Conservation (phyloP, 2,888 invertebrate species). For the Nemoura dubitans region DNA sequence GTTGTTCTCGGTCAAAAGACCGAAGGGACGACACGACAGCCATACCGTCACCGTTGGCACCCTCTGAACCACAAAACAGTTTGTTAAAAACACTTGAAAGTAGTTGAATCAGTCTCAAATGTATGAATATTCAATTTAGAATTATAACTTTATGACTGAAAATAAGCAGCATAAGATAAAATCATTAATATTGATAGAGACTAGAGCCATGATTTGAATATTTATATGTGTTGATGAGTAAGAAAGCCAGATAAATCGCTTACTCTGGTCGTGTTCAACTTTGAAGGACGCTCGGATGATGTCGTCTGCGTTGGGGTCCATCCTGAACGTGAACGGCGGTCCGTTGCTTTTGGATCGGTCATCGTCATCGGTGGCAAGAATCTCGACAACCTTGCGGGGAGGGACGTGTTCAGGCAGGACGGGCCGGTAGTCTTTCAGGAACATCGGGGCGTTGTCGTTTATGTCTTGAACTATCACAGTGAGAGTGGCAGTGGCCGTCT, state of each 20-base stretch:
- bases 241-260: constrained; percentile 58
- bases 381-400: constrained; percentile 91
- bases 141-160: too few species aligned
- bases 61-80: constrained; percentile 68
- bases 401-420: constrained; percentile 93
- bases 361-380: constrained; percentile 92
- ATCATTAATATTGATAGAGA: too few species aligned
- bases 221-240: background rate
- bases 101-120: too few species aligned
- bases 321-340: constrained; percentile 93
- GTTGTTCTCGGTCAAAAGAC: constrained; percentile 94
- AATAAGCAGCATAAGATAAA: background rate
- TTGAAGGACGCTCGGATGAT: constrained; percentile 93
- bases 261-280: constrained; percentile 95
- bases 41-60: constrained; percentile 97
- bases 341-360: constrained; percentile 94
- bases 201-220: too few species aligned
- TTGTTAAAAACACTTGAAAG: too few species aligned
- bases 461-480: constrained; percentile 96
- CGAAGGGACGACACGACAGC: constrained; percentile 94
- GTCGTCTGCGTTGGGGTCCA: constrained; percentile 94
- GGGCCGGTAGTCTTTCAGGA: constrained; percentile 90
- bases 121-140: too few species aligned
- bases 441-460: constrained; percentile 94
- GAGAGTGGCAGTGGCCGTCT: constrained; percentile 92